Base-by-base conservation (phyloP, 1,140 invertebrate species). In the Bemisia tabaci region DNA sequence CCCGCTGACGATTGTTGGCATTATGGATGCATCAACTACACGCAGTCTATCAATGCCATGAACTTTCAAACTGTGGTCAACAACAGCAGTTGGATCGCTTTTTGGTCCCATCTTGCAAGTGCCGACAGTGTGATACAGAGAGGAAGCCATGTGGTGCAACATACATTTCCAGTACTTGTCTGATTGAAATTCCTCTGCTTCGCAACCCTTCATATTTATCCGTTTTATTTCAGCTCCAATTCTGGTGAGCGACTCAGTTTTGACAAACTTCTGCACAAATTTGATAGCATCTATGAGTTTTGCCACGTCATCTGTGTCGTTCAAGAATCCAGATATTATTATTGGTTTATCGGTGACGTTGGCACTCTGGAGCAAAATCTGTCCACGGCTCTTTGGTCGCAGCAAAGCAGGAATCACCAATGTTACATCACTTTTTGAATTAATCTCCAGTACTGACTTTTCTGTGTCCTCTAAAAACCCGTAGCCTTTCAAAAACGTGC, bases 1-100 rank as follows among this genome's bases (percentile, higher is more conserved):
- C 5, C 89, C 89, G 1, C 84, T 85, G 1, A 83, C 81, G 1
- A 88, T 82, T 1, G 75, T 73, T 0, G 89, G 88, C 84, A 90
- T 89, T 23, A 90, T 79, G 33, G 87, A 89, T 0, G 87, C 87
- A 74, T 91, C 89, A 1, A 85, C 85, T 17, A 91, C 85, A 26
- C 89, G 81, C 79, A 64, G 5, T 1, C 26, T 22, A 2, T 22
- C 1, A 2, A 90, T 77, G 0, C 88, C 87, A 71, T 85, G 79
- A 0, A 90, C 86, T 69, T 73, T 74, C 1, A 90, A 74, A 68
- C 86, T 75, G 60, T 82, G 79, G 73, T 89, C 85, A 0, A 90
- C 87, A 0, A 90, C 88, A 0, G 88, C 82, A 25, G 60, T 22
- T 39, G 27, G 23, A 22, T 64, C 39, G n/a, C 23, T 58, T 1